Base-by-base conservation (phyloP, 2,113 vertebrate species). In the Pterocles gutturalis region DNA sequence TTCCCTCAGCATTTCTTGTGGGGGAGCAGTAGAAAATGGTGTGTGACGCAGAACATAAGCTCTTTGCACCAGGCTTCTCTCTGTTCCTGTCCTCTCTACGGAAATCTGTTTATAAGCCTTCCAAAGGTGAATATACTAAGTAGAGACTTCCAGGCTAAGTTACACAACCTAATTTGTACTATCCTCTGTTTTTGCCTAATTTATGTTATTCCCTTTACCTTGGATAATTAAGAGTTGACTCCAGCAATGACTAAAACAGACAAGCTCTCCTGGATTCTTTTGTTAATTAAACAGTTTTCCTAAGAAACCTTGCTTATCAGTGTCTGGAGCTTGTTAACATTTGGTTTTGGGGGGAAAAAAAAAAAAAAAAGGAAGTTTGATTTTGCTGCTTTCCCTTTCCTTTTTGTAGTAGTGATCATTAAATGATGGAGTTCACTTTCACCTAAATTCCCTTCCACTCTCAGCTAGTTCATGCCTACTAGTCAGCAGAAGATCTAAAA, bases 401-500 rank as follows among this genome's bases (percentile, higher is more conserved):
- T 79, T 89, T 67, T 75, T 75, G 51, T 73, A 54, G 54, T 62
- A 83, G 64, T 18, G 55, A 60, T 83, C 34, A 34, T 54, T 67
- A 71, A 89, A 86, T 29, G 11, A 49, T 22, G 19, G 48, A 17
- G 33, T 84, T 89, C 72, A 38, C 87, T 71, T 92, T 96, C 81
- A 85, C 94, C 87, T 89, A 7, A 85, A 57, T 61, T 96, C 73
- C 67, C 81, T 89, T 96, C 65, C n/a, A 34, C 77, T 85, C 78
- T 91, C 81, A 87, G 77, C 16, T 33, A 76, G 72, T 87, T 95
- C 1, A 0, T 96, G 70, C 61, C 57, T 95, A 20, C 65, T 87
- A 95, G 94, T 97, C 95, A 96, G 86, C 96, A 96, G 90, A 95
- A 91, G 93, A 96, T 94, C 96, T 96, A 72, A 96, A 94, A 94